Conservation (phyloP, 2,888 invertebrate genomes). For the Agriotes lineatus region DNA sequence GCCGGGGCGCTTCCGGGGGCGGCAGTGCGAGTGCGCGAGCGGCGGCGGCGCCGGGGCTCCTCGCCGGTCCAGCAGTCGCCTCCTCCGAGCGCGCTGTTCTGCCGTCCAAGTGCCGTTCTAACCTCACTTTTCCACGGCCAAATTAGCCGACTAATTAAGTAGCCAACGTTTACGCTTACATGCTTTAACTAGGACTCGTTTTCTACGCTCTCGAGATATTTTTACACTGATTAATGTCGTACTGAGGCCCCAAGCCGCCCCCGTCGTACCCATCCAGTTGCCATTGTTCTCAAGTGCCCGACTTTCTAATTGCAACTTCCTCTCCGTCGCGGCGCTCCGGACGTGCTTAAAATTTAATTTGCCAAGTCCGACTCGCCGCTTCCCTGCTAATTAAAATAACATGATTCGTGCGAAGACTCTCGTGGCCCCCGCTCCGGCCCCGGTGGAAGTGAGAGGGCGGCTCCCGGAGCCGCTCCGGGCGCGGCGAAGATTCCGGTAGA, state of each 20-base stretch:
- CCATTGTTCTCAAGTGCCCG: background rate
- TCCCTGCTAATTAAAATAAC: background rate
- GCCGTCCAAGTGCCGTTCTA: slow-evolving; percentile 43
- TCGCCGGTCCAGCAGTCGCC: slow-evolving; percentile 51
- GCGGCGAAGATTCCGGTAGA: slow-evolving; percentile 33
- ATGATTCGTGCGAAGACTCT: slow-evolving; percentile 25
- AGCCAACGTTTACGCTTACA: slow-evolving; percentile 40
- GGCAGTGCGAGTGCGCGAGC: slow-evolving; percentile 51
- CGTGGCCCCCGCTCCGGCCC: slow-evolving; percentile 8
- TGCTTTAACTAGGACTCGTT: slow-evolving; percentile 26
- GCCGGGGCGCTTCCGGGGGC: slow-evolving; percentile 28
- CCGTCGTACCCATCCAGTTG: background rate
- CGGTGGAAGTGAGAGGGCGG: slow-evolving; percentile 34
- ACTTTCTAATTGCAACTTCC: slow-evolving; percentile 19
- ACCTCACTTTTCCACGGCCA: slow-evolving; percentile 32
- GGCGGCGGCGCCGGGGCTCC: slow-evolving; percentile 47
- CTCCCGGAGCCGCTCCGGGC: slow-evolving; percentile 31
- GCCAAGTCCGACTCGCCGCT: background rate
- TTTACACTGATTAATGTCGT: slow-evolving; percentile 5
- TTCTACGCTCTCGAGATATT: background rate
- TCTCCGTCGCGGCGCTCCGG: background rate
- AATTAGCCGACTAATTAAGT: slow-evolving; percentile 12
- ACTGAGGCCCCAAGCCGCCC: background rate
- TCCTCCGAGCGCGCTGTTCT: slow-evolving; percentile 43
- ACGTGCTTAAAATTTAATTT: slow-evolving; percentile 4